Percentiles rank a stretch among this genome's conserved stretches.
Conservation (phyloP, 2,888 invertebrate genomes). For the Zonitis immaculata region DNA sequence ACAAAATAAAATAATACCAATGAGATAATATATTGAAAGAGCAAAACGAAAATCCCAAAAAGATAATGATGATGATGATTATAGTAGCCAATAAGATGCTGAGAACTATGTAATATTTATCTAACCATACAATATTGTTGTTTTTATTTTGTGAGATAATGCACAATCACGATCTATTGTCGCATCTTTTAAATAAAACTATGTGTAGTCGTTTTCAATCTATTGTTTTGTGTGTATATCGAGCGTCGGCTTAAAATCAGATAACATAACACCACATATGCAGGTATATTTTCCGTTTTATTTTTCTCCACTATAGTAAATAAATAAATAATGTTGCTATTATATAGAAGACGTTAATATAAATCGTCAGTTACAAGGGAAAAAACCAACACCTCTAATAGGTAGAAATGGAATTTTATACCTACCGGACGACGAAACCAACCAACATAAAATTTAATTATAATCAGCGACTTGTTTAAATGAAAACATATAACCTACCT, state of each 20-base stretch:
- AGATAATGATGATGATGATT: constrained; percentile 31
- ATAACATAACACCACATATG: background rate
- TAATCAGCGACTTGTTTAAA: constrained; percentile 17
- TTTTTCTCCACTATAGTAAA: background rate
- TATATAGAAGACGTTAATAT: too few species aligned
- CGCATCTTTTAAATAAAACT: constrained; percentile 36
- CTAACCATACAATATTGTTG: constrained; percentile 42
- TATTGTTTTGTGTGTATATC: constrained; percentile 14
- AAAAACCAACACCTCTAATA: background rate
- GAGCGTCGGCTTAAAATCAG: background rate
- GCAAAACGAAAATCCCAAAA: constrained; percentile 21
- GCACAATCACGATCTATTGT: constrained; percentile 45
- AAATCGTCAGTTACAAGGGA: background rate
- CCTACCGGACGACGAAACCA: constrained; percentile 2
- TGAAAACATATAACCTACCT: constrained; percentile 13
- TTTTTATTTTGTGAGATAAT: constrained; percentile 41
- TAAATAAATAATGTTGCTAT: too few species aligned
- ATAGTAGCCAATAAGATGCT: constrained; percentile 36
- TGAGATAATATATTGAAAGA: too few species aligned
- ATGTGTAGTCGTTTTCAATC: constrained; percentile 17
- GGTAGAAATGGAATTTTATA: background rate
- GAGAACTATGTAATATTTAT: constrained; percentile 43
- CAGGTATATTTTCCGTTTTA: background rate
- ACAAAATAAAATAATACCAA: constrained; percentile 24
- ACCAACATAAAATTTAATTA: constrained; percentile 26